These are phyloP conservation scores for Ptilorrhoa leucosticta DNA, from an alignment of 2,113 vertebrate species.

Conservation along the genomic window DNA sequence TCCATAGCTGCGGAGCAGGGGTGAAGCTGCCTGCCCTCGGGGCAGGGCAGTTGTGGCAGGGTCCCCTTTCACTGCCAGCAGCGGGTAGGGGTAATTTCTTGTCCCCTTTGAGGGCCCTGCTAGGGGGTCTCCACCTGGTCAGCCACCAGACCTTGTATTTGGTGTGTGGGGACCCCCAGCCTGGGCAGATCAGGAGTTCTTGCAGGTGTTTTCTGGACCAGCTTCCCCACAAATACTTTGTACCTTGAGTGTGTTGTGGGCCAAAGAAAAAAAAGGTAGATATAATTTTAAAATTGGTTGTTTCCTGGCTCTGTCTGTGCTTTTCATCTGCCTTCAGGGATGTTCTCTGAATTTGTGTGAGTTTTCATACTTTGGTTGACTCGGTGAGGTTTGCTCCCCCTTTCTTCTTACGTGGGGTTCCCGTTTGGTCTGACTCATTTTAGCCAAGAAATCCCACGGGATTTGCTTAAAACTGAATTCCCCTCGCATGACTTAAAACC, in stretches of 20 bases:
- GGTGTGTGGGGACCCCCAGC: no score
- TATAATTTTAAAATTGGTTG: not conserved
- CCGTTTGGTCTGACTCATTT: accelerated
- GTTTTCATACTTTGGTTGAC: not conserved
- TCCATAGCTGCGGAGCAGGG: accelerated
- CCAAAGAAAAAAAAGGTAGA: not conserved
- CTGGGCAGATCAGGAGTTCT: not conserved
- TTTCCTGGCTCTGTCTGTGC: not conserved
- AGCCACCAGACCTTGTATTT: not conserved
- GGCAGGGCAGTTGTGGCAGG: not conserved
- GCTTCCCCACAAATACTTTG: not conserved
- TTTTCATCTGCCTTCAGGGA: not conserved
- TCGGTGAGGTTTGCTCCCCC: accelerated
- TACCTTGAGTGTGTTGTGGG: not conserved
- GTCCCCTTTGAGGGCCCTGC: not conserved
- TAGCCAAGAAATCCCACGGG: not conserved
- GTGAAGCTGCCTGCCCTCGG: accelerated
- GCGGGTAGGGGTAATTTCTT: not conserved
- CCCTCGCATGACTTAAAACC: not conserved
- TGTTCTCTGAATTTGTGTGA: not conserved
- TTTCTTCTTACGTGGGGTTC: not conserved
- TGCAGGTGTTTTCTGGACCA: not conserved
- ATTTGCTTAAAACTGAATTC: not conserved
- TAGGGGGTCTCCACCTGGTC: accelerated
- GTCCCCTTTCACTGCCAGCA: not conserved